Evolutionary conservation across 2,113 vertebrate species (phyloP).

Genomic region (Sinocyclocheilus anophthalmus): DNA sequence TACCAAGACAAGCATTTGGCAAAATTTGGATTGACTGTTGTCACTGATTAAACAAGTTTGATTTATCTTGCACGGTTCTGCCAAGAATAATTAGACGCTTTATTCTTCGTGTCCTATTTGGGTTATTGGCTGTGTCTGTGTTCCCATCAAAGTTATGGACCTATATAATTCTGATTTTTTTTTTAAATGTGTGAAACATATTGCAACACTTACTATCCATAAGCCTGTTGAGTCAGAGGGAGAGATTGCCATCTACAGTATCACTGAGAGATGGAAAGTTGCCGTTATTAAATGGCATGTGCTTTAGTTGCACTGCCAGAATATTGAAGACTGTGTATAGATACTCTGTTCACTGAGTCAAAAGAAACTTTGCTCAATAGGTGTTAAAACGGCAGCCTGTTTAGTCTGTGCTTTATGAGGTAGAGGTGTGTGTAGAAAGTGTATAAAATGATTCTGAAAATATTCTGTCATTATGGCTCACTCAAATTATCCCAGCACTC

Average conservation of each 20-base stretch:
- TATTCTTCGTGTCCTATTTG: slow-evolving; percentile 10
- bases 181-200: slow-evolving; percentile 7
- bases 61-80: neutral
- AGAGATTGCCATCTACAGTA: slow-evolving; percentile 79
- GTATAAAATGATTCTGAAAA: neutral
- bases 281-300: neutral
- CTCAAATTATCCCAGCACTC: neutral
- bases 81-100: slow-evolving; percentile 17
- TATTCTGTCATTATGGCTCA: neutral
- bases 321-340: neutral
- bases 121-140: slow-evolving; percentile 18
- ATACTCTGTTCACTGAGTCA: neutral
- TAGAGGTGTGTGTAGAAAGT: neutral
- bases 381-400: neutral
- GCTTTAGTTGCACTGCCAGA: neutral
- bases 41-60: neutral
- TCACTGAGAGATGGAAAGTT: slow-evolving; percentile 50
- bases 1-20: neutral
- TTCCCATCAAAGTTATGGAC: neutral
- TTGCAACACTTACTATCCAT: neutral
- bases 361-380: neutral
- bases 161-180: neutral
- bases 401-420: neutral
- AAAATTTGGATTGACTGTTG: slow-evolving; percentile 6
- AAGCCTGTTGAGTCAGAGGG: slow-evolving; percentile 53